phyloP scores from a whole-genome alignment of 1,140 invertebrate species.

The Teleogryllus occipitalis region DNA sequence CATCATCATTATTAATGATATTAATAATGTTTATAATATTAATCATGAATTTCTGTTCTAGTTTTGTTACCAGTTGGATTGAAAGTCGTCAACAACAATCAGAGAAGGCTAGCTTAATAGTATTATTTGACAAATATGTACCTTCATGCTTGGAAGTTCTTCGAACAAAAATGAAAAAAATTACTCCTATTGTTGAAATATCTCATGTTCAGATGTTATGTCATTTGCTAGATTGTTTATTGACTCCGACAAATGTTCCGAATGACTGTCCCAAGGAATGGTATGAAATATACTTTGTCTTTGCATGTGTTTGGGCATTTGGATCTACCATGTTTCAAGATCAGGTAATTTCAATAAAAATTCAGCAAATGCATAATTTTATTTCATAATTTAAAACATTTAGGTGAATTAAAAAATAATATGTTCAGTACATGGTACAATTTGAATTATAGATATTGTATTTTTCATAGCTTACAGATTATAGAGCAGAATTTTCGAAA shows the following conservation, averaged over 20 bases:
- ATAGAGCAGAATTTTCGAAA: constrained; percentile 87
- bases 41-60: constrained; percentile 29
- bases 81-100: constrained; percentile 58
- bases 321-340: constrained; percentile 86
- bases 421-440: not conserved
- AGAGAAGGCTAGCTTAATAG: constrained; percentile 70
- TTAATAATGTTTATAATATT: too few relatives aligned
- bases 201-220: constrained; percentile 87
- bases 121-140: constrained; percentile 94
- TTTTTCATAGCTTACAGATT: constrained; percentile 57
- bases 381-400: not conserved
- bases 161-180: constrained; percentile 75
- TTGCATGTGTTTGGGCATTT: constrained; percentile 87
- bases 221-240: constrained; percentile 75
- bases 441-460: not conserved
- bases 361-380: not conserved
- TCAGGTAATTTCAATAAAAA: constrained; percentile 39
- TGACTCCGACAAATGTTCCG: constrained; percentile 71
- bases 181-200: constrained; percentile 85
- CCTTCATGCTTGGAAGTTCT: constrained; percentile 70
- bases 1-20: too few relatives aligned
- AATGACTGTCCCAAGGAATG: constrained; percentile 83
- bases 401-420: not conserved
- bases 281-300: constrained; percentile 92
- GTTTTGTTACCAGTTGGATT: constrained; percentile 85